phyloP scores from a whole-genome alignment of 1,140 invertebrate species.

The Fopius arisanus region DNA sequence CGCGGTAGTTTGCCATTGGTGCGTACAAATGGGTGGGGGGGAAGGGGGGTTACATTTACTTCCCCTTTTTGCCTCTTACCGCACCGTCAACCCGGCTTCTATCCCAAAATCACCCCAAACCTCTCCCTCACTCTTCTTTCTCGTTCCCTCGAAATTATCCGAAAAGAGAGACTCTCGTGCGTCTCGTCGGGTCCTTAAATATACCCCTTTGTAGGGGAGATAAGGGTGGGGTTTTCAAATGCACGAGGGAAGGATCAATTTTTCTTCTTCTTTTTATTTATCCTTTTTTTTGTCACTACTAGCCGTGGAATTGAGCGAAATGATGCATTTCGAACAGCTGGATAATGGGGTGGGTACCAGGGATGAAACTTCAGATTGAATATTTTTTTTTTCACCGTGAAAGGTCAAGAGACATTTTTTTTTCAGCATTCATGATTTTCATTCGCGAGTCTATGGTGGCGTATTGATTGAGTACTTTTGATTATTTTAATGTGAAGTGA shows the following conservation, averaged over 20 bases:
- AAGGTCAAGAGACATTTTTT: no score
- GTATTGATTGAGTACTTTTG: no score
- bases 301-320: no score
- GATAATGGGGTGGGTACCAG: no score
- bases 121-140: constrained; percentile 30
- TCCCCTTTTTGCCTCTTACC: constrained; percentile 41
- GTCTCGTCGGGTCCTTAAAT: constrained; percentile 34
- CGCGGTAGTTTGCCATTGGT: constrained; percentile 52
- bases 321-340: no score
- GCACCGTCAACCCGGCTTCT: constrained; percentile 27
- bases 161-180: constrained; percentile 11
- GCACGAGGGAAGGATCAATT: background rate
- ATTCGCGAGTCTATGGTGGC: no score
- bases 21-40: constrained; percentile 47
- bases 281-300: no score
- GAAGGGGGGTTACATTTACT: constrained; percentile 1
- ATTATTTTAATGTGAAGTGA: no score
- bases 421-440: no score
- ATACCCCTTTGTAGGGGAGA: constrained; percentile 24
- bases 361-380: no score
- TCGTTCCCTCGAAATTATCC: constrained; percentile 35
- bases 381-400: no score
- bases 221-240: background rate
- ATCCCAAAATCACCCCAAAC: constrained; percentile 23
- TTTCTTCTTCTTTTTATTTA: no score